A percentile compares a stretch with the other conserved stretches of the same genome.
phyloP scores from a whole-genome alignment of 2,888 invertebrate species.

The Trissolcus japonicus region DNA sequence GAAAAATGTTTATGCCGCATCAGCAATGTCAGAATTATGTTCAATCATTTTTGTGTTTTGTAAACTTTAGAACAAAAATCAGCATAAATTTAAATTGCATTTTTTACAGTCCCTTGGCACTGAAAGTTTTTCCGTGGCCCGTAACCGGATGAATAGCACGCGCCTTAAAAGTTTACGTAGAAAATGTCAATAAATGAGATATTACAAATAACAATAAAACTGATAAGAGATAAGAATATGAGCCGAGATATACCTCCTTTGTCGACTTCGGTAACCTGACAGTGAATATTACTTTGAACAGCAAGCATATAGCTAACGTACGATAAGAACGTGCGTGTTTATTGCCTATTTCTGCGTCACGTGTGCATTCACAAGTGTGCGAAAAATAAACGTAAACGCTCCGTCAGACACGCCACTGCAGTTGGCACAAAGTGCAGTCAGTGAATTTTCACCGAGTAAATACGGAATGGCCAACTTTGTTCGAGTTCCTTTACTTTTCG shows the following conservation, averaged over 20 bases:
- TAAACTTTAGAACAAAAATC: too few relatives aligned
- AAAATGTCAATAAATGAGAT: conserved; percentile 12
- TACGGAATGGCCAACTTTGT: conserved; percentile 48
- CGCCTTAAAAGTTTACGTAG: too few relatives aligned
- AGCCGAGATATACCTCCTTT: conserved; percentile 3
- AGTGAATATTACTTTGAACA: conserved; percentile 25
- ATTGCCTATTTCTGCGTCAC: conserved; percentile 58
- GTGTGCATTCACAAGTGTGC: conserved; percentile 50
- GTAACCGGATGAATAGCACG: too few relatives aligned
- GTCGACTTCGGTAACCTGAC: conserved; percentile 9
- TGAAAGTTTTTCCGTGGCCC: too few relatives aligned
- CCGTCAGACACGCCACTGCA: conserved; percentile 52
- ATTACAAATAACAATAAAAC: neutral
- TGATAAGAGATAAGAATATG: conserved; percentile 2
- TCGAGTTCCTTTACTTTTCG: conserved; percentile 43
- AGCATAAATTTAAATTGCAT: too few relatives aligned
- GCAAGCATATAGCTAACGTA: conserved; percentile 27
- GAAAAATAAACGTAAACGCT: conserved; percentile 52
- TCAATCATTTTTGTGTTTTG: too few relatives aligned
- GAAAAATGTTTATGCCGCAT: too few relatives aligned
- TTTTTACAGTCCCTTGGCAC: too few relatives aligned
- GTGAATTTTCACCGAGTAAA: conserved; percentile 48
- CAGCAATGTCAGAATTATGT: too few relatives aligned
- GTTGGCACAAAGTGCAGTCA: conserved; percentile 50
- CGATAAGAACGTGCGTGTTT: conserved; percentile 57